Base-by-base conservation (phyloP, 2,888 invertebrate genomes). In the Schrankia costaestrigalis region DNA sequence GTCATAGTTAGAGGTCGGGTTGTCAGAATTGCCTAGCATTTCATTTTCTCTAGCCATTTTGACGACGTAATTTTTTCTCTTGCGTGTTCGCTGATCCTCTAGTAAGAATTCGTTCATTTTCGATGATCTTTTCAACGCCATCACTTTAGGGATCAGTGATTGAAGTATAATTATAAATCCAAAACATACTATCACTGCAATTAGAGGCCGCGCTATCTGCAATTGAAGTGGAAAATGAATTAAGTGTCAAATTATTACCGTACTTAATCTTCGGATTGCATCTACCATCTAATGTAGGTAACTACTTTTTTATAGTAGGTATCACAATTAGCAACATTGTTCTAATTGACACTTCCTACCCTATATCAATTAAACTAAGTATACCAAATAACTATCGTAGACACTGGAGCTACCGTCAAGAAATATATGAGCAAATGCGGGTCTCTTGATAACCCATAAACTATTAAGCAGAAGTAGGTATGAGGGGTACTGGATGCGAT, bases 41-140 rank as follows among this genome's bases (percentile, higher is more conserved):
- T 73, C 71, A 21, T 69, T 67, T 8, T 77, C 69, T 25, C 65
- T 51, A 11, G 58, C 63, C 33, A 72, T 65, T 44, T 75, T 66
- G 13, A 73, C 35, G 4, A 78, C 53, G 42, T 83, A 81, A 53
- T 85, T 79, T 44, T 78, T 75, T 42, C 73, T 69, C 50, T 62
- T 74, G 7, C 71, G 78, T 1, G 68, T 69, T 38, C 76, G 66
- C 40, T 77, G 73, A 28, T 82, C 73, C 45, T 79, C 76, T 27
- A 74, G 58, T 55, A 70, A 62, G 35, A 65, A 78, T 19, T 74
- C 75, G 37, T 78, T 70, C 9, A 71, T 41, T 42, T 74, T 67
- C 2, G 72, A 56, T 3, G 64, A 52, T 27, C 63, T 70, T 41
- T 69, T 74, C 13, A 65, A 42, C 3, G 78, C 82, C 48, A 63